Percentiles rank a stretch among this genome's conserved stretches.
phyloP scores from a whole-genome alignment of 2,113 vertebrate genomes.

The Anarrhichthys ocellatus region DNA sequence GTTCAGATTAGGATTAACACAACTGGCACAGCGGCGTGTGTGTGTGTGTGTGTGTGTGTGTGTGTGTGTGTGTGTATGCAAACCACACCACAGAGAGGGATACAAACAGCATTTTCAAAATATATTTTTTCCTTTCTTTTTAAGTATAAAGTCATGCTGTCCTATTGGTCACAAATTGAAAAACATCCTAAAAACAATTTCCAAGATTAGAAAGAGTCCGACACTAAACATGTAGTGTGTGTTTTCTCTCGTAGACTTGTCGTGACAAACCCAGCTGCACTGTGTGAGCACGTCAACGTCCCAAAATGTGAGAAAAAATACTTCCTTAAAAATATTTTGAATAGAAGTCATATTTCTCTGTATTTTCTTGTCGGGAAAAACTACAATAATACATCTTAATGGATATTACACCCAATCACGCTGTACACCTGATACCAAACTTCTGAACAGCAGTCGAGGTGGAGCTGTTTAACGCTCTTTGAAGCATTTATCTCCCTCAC shows the following conservation, averaged over 20 bases:
- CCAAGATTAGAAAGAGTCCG: background rate
- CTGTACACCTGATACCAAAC: constrained; percentile 33
- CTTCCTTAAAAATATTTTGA: background rate
- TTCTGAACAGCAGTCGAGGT: constrained; percentile 37
- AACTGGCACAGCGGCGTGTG: constrained; percentile 20
- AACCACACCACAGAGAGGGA: background rate
- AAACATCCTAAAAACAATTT: background rate
- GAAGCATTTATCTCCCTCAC: constrained; percentile 32
- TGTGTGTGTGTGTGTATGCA: constrained; percentile 3
- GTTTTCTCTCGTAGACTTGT: background rate
- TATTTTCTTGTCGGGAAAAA: background rate
- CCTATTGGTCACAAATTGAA: background rate
- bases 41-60: background rate
- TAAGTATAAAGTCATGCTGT: background rate
- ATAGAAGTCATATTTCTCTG: background rate
- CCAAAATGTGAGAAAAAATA: background rate
- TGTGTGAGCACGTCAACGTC: constrained; percentile 20
- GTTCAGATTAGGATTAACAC: constrained; percentile 72
- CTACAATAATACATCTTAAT: background rate
- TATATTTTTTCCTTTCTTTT: background rate
- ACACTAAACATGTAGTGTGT: background rate
- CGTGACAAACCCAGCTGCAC: constrained; percentile 17
- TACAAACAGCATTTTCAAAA: background rate
- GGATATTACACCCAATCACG: background rate
- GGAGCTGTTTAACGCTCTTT: constrained; percentile 32